Evolutionary conservation across 2,113 vertebrate species (phyloP), one percentile per base, ranked within the genome.

Genomic region (Trogon melanurus): DNA sequence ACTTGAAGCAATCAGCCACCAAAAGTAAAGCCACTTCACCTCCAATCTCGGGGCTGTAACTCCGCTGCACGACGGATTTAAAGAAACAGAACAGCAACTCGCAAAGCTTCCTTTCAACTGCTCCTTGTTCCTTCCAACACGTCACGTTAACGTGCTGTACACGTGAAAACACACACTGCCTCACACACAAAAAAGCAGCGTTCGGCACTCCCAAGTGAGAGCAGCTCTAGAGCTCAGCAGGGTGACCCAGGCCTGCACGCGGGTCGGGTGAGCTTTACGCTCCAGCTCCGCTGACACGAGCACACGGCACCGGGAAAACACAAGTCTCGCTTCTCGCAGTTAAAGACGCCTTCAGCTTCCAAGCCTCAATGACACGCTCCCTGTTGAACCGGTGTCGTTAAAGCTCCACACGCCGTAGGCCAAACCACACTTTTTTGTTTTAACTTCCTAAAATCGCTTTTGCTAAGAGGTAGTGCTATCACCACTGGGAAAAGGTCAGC

Each of bases 81-180:
- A 62, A 41, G 7, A 48, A n/a, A 29, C 9, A 41, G 41, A 41
- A 41, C 1, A 67, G 11, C 21, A 78, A 57, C 44, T 50, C 21
- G 1, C 23, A n/a, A 70, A 57, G 36, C 11, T 30, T 53, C 27
- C 32, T 45, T 64, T 87, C 71, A 32, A 9, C 6, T 53, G 29
- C 10, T 4, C 62, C 60, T 79, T 23, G 2, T 5, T 71, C 60
- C 29, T 47, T 80, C 50, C 30, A 27, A 15, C 1, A 4, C 1
- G 1, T 1, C 2, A 7, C 5, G 1, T 6, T 38, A 6, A 10
- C 3, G 12, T 64, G 19, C 21, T 88, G 38, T 67, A 30, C 25
- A 54, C 7, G 0, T 0, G 5, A 64, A 36, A 87, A 30, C 32
- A 34, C 3, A 14, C 0, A 22, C 0, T 0, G 1, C 21, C 78